Evolutionary conservation across 2,888 invertebrate species (phyloP).

Genomic region (Silvanus unidentatus): DNA sequence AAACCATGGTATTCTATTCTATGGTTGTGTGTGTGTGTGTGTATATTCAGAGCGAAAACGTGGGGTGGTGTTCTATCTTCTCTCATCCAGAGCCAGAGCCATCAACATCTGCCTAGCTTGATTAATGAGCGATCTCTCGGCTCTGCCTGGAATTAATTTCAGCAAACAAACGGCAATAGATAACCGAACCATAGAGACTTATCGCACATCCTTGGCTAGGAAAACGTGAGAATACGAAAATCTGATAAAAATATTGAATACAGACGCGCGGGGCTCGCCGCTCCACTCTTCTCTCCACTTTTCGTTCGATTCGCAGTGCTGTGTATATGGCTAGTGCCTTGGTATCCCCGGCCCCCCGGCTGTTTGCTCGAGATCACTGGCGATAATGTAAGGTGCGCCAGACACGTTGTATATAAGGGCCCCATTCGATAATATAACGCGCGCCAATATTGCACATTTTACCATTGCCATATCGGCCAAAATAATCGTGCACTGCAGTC

Average conservation of each 20-base stretch:
- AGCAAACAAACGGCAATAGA: slow-evolving; percentile 44
- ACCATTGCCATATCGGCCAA: no score
- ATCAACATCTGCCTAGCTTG: slow-evolving; percentile 32
- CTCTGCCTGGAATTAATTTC: slow-evolving; percentile 43
- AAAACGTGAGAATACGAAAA: slow-evolving; percentile 47
- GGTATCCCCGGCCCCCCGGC: slow-evolving; percentile 29
- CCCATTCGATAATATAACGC: background rate
- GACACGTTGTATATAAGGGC: slow-evolving; percentile 25
- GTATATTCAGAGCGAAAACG: no score
- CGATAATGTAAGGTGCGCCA: slow-evolving; percentile 39
- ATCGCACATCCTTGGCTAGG: slow-evolving; percentile 36
- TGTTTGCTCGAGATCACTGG: slow-evolving; percentile 38
- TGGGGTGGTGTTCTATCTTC: no score
- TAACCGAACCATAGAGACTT: slow-evolving; percentile 38
- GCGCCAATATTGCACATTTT: no score
- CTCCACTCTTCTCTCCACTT: slow-evolving; percentile 16
- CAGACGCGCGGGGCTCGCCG: slow-evolving; percentile 22
- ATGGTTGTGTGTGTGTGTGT: no score
- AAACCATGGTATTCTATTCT: no score
- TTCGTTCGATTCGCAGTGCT: no score
- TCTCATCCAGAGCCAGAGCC: slow-evolving; percentile 8
- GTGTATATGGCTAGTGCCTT: slow-evolving; percentile 8
- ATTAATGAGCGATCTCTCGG: slow-evolving; percentile 43
- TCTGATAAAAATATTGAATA: slow-evolving; percentile 45
- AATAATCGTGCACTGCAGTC: no score